phyloP scores from a whole-genome alignment of 2,113 vertebrate species.

The Ictalurus furcatus region DNA sequence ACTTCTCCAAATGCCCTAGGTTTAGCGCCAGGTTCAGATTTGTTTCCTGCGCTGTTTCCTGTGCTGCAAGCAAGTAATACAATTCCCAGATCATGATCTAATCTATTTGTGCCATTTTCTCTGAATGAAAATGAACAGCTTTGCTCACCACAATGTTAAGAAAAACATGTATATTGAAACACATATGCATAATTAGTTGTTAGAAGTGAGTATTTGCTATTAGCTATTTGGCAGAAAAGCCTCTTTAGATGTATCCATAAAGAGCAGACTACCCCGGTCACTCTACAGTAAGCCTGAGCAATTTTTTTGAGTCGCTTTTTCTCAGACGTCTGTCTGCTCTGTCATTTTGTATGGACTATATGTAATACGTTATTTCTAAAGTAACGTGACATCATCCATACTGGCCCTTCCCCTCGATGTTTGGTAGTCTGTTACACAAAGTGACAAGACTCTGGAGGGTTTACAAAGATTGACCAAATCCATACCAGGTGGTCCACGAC shows the following conservation, averaged over 20 bases:
- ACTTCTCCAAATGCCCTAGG: background rate
- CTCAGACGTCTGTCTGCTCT: background rate
- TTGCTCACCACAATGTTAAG: background rate
- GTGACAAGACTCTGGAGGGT: background rate
- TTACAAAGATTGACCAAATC: constrained; percentile 43
- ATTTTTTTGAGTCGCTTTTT: background rate
- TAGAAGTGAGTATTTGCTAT: background rate
- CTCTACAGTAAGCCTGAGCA: background rate
- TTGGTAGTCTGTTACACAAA: background rate
- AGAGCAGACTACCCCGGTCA: background rate
- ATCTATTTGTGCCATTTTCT: background rate
- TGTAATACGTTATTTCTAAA: too few relatives aligned
- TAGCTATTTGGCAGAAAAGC: background rate
- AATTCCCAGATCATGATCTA: background rate
- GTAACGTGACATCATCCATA: too few relatives aligned
- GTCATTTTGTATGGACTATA: background rate
- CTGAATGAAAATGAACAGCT: background rate
- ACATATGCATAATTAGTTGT: background rate
- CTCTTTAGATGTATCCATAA: background rate
- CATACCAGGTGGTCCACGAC: constrained; percentile 36
- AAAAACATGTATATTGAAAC: background rate
- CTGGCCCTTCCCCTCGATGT: background rate
- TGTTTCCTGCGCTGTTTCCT: background rate
- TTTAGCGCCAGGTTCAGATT: background rate
- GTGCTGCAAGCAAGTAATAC: background rate